Base-by-base conservation (phyloP, 2,797 vertebrate species). In the Thamnophis elegans region DNA sequence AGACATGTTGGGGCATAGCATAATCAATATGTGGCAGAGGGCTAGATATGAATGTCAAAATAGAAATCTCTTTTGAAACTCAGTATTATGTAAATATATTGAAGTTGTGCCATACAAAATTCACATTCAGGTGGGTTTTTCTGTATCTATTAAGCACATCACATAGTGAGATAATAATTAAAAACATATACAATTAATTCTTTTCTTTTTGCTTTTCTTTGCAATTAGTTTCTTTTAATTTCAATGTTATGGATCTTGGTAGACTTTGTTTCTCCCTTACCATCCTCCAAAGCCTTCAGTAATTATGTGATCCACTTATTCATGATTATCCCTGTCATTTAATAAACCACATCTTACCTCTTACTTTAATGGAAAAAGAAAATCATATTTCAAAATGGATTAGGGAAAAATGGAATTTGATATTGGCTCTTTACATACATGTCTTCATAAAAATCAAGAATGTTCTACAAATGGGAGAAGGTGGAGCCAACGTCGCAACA, bases 41-140 rank as follows among this genome's bases (percentile, higher is more conserved):
- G 28, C 28, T 51, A 58, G 13, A 73, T 59, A 22, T 65, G 26
- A 90, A 68, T 92, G 42, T 87, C 60, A 90, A 90, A 90, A 58
- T 36, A 26, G 54, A 42, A 90, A 92, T 92, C 36, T 58, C 8
- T 92, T 87, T 62, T 87, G 85, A 90, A 92, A 90, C 73, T 59
- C 85, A 59, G 73, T 7, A 10, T n/a, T 68, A 89, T 87, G 18
- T 65, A 68, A 73, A 68, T 87, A 25, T 59, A 87, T 53, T 90
- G 28, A 58, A 87, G 51, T 20, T 59, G 18, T 73, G 14, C 26
- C 26, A 73, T 20, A 59, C 82, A 60, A 47, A 89, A 89, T 55
- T 22, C 58, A 14, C 9, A 89, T 47, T 26, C 85, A 90, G 89
- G 28, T 53, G 59, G 62, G 58, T 90, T 87, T 36, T 78, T 93